These are phyloP conservation scores for Tetramorium simillimum DNA, from an alignment of 1,140 invertebrate species.

Conservation along the genomic window DNA sequence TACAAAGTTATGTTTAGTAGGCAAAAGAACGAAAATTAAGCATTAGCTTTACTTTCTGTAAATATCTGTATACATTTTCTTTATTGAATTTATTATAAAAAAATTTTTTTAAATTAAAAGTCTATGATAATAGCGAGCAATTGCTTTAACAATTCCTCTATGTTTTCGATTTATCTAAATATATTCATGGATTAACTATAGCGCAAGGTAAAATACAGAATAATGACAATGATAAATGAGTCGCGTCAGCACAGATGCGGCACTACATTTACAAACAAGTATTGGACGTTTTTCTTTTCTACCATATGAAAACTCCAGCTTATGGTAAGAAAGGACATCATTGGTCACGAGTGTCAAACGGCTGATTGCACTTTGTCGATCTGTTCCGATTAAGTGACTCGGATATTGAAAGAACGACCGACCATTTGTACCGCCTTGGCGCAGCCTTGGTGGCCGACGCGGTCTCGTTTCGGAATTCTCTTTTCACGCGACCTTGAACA, in stretches of 20 bases:
- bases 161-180: background rate
- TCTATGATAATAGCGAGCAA: background rate
- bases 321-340: slow-evolving; percentile 31
- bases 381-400: slow-evolving; percentile 52
- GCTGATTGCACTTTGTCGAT: slow-evolving; percentile 55
- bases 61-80: background rate
- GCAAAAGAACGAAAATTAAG: background rate
- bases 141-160: background rate
- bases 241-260: background rate
- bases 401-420: slow-evolving; percentile 51
- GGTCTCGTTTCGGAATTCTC: background rate
- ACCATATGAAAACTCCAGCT: slow-evolving; percentile 13
- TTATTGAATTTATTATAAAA: background rate
- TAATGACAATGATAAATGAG: slow-evolving; percentile 26
- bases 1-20: background rate
- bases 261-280: slow-evolving; percentile 14
- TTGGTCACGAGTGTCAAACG: slow-evolving; percentile 53
- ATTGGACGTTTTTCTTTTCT: slow-evolving; percentile 1
- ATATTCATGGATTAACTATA: background rate
- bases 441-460: slow-evolving; percentile 29
- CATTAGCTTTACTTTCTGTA: background rate
- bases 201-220: background rate
- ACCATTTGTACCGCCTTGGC: slow-evolving; percentile 31
- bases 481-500: slow-evolving; percentile 40
- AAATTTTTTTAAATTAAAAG: background rate